Evolutionary conservation across 2,797 vertebrate species (phyloP), one percentile per base, ranked within the genome.

Genomic region (Aratinga solstitialis): DNA sequence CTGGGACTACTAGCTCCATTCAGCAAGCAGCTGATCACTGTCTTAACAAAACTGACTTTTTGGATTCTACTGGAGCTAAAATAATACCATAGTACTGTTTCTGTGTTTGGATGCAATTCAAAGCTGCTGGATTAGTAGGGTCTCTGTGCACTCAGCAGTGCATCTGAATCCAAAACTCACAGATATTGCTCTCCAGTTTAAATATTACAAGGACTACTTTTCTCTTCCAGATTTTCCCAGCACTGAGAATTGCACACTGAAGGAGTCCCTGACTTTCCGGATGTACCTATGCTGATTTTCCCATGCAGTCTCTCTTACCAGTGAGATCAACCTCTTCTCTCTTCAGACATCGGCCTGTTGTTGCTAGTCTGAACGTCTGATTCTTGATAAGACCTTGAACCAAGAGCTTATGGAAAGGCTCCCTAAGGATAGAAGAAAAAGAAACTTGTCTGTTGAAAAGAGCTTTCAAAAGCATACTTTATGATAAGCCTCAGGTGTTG

Each of bases 351-450:
- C 98, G 98, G 32, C 99, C 99, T 10, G 98, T 98, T 83, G 98
- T 97, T 18, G 97, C 85, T 38, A 98, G 96, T 89, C 98, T 98
- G 97, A 98, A 99, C 0, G 99, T 99, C 97, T 98, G 99, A 94
- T 99, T 99, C 97, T 99, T 99, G 97, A 99, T 99, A 76, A 99
- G 98, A 82, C 99, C 99, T 97, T 99, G 99, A n/a, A 99, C 99
- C 94, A 99, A 97, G 87, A 99, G 98, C 95, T 99, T 99, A 82
- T 93, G 89, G 95, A 99, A 99, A 76, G 99, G 99, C 93, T 99
- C 99, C 96, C 99, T 99, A 95, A 61, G 77, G 63, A 88, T 13
- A 29, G 94, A 74, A 73, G 58, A 76, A 62, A 94, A 95, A 85
- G 45, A 89, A 78, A 76, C 8, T 14, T 50, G 20, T 62, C 40